phyloP scores from a whole-genome alignment of 2,888 invertebrate species.

The Dascillus cervinus region DNA sequence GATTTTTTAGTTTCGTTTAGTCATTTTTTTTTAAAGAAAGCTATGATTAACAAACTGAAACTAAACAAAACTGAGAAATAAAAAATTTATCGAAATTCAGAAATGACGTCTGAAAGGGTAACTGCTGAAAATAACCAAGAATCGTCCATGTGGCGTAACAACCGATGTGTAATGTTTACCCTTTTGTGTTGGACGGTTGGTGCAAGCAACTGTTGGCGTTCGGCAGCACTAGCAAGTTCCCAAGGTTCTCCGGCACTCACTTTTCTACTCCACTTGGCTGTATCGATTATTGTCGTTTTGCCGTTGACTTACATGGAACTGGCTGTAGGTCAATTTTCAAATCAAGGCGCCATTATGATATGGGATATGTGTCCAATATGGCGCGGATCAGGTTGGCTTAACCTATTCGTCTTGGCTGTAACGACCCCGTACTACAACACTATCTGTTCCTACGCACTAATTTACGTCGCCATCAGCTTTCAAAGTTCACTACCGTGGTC shows the following conservation, averaged over 20 bases:
- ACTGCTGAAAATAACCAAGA: too few species aligned
- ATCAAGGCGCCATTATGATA: constrained; percentile 7
- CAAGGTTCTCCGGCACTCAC: constrained; percentile 1
- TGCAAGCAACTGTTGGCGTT: constrained; percentile 6
- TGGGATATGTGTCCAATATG: constrained; percentile 15
- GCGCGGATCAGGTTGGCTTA: constrained; percentile 10
- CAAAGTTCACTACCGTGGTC: constrained; percentile 7
- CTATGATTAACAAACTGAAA: too few species aligned
- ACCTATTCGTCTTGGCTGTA: constrained; percentile 5
- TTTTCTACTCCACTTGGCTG: not conserved
- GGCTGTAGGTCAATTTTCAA: constrained; percentile 13
- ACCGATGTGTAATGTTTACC: too few species aligned
- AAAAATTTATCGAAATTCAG: too few species aligned
- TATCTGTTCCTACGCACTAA: constrained; percentile 8
- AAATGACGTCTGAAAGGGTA: too few species aligned
- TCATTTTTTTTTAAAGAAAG: too few species aligned
- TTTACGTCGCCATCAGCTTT: constrained; percentile 6
- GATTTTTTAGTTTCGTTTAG: too few species aligned
- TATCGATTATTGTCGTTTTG: constrained; percentile 5
- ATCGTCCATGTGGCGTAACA: too few species aligned
- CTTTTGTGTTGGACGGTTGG: constrained; percentile 7
- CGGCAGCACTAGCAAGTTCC: not conserved
- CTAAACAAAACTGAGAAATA: too few species aligned
- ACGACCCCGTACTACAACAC: constrained; percentile 7
- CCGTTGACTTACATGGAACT: constrained; percentile 14